Evolutionary conservation across 2,888 invertebrate genomes (phyloP).

Genomic region (Habroteleia sp.): DNA sequence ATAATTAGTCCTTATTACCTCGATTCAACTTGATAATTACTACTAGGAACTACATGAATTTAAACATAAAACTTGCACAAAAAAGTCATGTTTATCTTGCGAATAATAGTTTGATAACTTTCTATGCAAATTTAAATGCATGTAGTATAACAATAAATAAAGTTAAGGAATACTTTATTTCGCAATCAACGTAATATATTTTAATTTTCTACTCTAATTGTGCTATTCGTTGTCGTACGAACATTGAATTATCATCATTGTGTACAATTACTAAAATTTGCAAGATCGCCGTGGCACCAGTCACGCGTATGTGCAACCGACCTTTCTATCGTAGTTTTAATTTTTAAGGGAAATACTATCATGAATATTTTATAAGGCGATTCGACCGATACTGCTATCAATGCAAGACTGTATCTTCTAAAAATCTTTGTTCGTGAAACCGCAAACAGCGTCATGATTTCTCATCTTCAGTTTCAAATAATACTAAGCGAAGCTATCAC

Average conservation of each 20-base stretch:
- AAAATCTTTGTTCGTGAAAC: constrained; percentile 27
- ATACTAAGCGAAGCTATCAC: constrained; percentile 5
- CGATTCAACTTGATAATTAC: too few relatives aligned
- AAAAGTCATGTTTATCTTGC: too few relatives aligned
- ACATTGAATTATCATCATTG: constrained; percentile 11
- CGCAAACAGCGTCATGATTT: constrained; percentile 28
- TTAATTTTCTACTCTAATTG: too few relatives aligned
- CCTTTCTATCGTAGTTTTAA: constrained; percentile 17
- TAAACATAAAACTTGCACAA: too few relatives aligned
- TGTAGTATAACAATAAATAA: too few relatives aligned
- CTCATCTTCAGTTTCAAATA: constrained; percentile 5
- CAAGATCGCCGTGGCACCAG: constrained; percentile 11
- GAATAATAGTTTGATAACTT: too few relatives aligned
- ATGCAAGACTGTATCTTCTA: constrained; percentile 33
- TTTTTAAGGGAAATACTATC: constrained; percentile 35
- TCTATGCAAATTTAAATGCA: too few relatives aligned
- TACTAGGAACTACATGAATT: too few relatives aligned
- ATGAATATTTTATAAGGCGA: constrained; percentile 67
- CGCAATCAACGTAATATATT: too few relatives aligned
- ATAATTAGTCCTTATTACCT: too few relatives aligned
- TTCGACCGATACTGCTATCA: constrained; percentile 60
- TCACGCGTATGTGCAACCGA: constrained; percentile 10
- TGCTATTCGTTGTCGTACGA: too few relatives aligned
- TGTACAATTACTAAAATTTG: constrained; percentile 20
- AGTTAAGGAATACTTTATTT: too few relatives aligned